Conservation (phyloP, 1,140 invertebrate genomes). For the Episyrphus balteatus region DNA sequence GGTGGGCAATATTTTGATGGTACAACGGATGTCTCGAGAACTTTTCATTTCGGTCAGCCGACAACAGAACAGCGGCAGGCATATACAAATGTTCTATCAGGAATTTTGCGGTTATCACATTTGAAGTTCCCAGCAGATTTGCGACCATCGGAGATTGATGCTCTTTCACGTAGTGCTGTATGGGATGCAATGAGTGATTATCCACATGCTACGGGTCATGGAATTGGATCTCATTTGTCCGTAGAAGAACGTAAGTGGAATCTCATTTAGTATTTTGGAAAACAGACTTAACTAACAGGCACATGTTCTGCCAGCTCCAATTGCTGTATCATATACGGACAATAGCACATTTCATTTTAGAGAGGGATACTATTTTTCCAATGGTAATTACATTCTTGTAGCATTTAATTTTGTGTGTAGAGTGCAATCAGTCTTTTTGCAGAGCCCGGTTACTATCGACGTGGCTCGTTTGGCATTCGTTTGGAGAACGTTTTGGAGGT, state of each 20-base stretch:
- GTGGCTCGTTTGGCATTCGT: conserved; percentile 77
- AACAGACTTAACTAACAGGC: background rate
- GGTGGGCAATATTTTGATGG: conserved; percentile 74
- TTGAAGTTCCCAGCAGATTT: conserved; percentile 56
- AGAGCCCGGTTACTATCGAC: conserved; percentile 74
- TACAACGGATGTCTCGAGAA: conserved; percentile 88
- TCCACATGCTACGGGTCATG: conserved; percentile 78
- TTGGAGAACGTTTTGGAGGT: conserved; percentile 89
- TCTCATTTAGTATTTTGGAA: background rate
- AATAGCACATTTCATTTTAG: conserved; percentile 49
- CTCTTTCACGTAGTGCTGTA: conserved; percentile 62
- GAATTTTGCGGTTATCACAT: conserved; percentile 61
- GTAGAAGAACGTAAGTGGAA: conserved; percentile 26
- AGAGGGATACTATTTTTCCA: conserved; percentile 76
- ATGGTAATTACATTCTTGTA: conserved; percentile 44
- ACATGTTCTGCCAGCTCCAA: conserved; percentile 51
- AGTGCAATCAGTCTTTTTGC: conserved; percentile 10
- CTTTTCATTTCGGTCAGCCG: conserved; percentile 76
- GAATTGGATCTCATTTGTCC: conserved; percentile 73
- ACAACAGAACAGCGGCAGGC: conserved; percentile 61
- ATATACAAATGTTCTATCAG: conserved; percentile 85
- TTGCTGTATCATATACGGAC: conserved; percentile 48
- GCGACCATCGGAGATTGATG: conserved; percentile 56
- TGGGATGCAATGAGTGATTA: conserved; percentile 77
- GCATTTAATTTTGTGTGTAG: no score